Percentiles rank a stretch among this genome's conserved stretches.
Conservation (phyloP, 2,113 vertebrate genomes). For the Eulemur rufifrons region DNA sequence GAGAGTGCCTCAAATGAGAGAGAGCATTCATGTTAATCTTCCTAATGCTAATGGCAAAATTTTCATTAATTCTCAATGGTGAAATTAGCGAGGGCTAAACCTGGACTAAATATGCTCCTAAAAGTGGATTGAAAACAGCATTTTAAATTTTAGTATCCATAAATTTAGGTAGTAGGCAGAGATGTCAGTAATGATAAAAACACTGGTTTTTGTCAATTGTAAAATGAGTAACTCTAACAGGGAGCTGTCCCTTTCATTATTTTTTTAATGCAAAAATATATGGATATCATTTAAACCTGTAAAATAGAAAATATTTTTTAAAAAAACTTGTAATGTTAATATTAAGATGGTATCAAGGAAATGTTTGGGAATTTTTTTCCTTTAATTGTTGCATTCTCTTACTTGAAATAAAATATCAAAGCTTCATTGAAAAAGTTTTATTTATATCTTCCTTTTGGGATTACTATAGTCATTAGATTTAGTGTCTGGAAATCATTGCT, state of each 20-base stretch:
- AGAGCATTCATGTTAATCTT: neutral
- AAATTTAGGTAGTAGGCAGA: neutral
- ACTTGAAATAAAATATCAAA: neutral
- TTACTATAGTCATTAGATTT: neutral
- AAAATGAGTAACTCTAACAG: neutral
- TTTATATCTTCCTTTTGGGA: constrained; percentile 10
- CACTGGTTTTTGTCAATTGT: neutral
- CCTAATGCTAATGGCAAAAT: neutral
- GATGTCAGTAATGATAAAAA: neutral
- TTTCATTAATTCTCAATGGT: neutral
- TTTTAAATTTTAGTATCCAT: neutral
- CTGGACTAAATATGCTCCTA: neutral
- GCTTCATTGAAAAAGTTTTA: neutral
- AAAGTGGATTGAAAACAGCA: neutral
- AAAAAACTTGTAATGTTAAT: neutral
- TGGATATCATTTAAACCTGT: neutral
- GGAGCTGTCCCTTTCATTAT: neutral
- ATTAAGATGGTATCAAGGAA: neutral
- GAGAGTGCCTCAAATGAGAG: neutral
- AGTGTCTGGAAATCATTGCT: neutral
- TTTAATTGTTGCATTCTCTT: constrained; percentile 23
- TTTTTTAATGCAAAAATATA: neutral
- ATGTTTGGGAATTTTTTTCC: constrained; percentile 42
- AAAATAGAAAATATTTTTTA: neutral
- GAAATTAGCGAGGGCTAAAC: neutral